Percentiles rank a stretch among this genome's conserved stretches.
Evolutionary conservation across 2,888 invertebrate genomes (phyloP).

Genomic region (Syritta pipiens): DNA sequence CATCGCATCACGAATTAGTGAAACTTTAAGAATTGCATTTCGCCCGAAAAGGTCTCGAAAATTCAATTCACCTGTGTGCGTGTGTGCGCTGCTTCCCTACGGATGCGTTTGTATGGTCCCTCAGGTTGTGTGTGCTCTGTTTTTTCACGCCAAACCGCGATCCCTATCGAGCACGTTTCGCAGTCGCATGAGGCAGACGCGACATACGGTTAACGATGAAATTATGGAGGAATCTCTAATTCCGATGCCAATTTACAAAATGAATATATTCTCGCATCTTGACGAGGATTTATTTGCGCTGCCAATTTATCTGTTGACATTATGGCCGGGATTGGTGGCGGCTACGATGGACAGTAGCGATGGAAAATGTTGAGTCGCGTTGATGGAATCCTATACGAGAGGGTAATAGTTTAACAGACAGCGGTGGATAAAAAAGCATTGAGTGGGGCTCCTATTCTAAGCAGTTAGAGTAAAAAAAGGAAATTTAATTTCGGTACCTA

Average conservation of each 20-base stretch:
- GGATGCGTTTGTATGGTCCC: no score
- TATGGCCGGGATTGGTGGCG: not conserved
- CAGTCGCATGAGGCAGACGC: conserved; percentile 15
- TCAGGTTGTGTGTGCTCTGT: conserved; percentile 35
- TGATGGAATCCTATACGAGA: no score
- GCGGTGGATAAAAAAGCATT: no score
- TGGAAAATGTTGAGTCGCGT: conserved; percentile 7
- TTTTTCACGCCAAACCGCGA: conserved; percentile 41
- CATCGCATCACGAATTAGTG: conserved; percentile 48
- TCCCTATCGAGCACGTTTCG: conserved; percentile 42
- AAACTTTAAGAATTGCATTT: conserved; percentile 50
- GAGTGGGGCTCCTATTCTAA: no score
- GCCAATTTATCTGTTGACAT: conserved; percentile 43
- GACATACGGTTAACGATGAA: conserved; percentile 43
- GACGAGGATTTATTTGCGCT: conserved; percentile 62
- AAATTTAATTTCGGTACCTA: no score
- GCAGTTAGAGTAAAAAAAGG: no score
- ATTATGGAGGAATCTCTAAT: conserved; percentile 68
- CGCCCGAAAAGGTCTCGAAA: conserved; percentile 53
- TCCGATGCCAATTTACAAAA: conserved; percentile 65
- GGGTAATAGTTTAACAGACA: no score
- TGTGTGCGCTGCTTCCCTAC: conserved; percentile 19
- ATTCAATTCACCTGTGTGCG: conserved; percentile 32
- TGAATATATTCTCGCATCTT: conserved; percentile 60
- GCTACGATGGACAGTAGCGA: conserved; percentile 23